phyloP scores from a whole-genome alignment of 1,140 invertebrate genomes.

The Drosophila pseudoananassae region DNA sequence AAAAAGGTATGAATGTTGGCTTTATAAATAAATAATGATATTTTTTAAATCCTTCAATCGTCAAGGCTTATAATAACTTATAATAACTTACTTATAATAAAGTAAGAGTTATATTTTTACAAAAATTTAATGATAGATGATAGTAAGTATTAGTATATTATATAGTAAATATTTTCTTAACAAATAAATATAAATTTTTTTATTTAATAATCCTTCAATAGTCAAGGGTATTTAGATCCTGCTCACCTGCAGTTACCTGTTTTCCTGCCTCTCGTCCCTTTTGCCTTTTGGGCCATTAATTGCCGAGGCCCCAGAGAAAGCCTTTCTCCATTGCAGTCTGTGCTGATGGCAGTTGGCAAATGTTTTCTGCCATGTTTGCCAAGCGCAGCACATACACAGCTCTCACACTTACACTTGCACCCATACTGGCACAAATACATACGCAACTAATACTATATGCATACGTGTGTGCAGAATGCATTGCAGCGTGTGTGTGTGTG shows the following conservation, averaged over 20 bases:
- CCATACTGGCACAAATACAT: no score
- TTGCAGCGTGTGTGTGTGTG: neutral
- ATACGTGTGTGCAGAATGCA: neutral
- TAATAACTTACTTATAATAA: no score
- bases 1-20: no score
- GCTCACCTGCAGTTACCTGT: conserved; percentile 1
- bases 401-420: neutral
- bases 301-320: conserved; percentile 34
- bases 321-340: conserved; percentile 29
- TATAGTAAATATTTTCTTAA: no score
- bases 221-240: conserved; percentile 19
- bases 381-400: conserved; percentile 8
- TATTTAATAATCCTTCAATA: neutral
- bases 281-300: conserved; percentile 59
- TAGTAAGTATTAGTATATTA: no score
- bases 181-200: no score
- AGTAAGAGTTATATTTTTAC: no score
- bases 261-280: conserved; percentile 9
- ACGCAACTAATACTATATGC: neutral
- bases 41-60: no score
- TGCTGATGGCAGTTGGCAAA: conserved; percentile 56
- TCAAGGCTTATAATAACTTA: no score
- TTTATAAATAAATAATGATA: no score
- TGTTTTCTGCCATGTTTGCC: conserved; percentile 54
- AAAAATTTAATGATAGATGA: no score